Conservation (phyloP, 2,113 vertebrate genomes). For the Thinocorus orbignyianus region DNA sequence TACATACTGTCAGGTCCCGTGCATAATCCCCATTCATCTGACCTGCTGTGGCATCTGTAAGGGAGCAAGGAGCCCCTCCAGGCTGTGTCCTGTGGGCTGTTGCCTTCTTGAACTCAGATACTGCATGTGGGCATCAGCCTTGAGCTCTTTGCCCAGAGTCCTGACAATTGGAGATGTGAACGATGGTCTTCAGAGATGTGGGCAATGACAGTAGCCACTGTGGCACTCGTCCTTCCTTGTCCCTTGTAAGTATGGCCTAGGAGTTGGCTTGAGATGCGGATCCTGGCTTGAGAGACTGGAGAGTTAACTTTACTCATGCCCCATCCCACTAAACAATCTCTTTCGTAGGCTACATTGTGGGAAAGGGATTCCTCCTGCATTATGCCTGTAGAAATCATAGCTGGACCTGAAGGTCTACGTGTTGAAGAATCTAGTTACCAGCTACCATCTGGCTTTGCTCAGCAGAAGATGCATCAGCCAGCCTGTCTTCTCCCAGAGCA, state of each 20-base stretch:
- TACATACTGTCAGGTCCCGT: accelerated
- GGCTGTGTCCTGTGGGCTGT: accelerated
- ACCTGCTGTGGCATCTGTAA: neutral
- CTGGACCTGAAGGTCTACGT: neutral
- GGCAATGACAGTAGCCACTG: neutral
- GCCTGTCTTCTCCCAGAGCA: neutral
- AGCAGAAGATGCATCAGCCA: neutral
- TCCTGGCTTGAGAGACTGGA: neutral
- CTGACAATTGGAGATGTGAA: neutral
- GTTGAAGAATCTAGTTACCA: neutral
- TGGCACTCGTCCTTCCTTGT: neutral
- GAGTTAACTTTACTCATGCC: neutral
- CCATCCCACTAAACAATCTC: neutral
- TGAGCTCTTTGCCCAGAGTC: neutral
- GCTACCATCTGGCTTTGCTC: neutral
- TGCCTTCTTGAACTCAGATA: neutral
- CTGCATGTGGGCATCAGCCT: neutral
- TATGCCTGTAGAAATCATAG: neutral
- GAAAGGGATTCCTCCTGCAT: neutral
- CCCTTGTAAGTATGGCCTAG: neutral
- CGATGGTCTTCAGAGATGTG: accelerated
- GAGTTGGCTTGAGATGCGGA: neutral
- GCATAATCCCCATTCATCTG: too few relatives aligned
- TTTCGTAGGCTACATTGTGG: neutral
- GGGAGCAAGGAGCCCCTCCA: neutral